phyloP scores from a whole-genome alignment of 2,113 vertebrate genomes.

The Pleuronectes platessa region DNA sequence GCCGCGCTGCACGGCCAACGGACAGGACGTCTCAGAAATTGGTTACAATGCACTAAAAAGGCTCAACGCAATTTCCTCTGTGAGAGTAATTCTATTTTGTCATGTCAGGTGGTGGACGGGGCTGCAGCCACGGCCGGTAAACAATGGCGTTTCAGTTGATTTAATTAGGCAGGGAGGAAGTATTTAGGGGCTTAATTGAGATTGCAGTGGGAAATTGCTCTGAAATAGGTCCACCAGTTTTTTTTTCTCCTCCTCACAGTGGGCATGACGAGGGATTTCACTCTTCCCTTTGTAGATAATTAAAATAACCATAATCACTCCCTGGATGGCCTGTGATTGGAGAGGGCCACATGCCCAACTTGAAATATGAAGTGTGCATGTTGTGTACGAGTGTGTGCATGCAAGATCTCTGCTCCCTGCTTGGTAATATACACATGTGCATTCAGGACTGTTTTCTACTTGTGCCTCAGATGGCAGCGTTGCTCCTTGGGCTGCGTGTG shows the following conservation, averaged over 20 bases:
- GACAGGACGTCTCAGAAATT: slow-evolving; percentile 83
- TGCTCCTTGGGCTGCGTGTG: slow-evolving; percentile 22
- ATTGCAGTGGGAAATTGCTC: slow-evolving; percentile 93
- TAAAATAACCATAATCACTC: slow-evolving; percentile 84
- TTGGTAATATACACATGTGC: slow-evolving; percentile 27
- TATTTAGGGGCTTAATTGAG: slow-evolving; percentile 96
- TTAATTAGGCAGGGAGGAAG: slow-evolving; percentile 96
- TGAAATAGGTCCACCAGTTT: slow-evolving; percentile 82
- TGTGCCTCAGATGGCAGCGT: slow-evolving; percentile 56
- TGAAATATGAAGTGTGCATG: slow-evolving; percentile 57
- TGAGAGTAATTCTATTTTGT: slow-evolving; percentile 86
- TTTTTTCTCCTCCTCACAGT: slow-evolving; percentile 63
- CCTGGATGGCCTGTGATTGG: slow-evolving; percentile 81
- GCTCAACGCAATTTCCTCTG: slow-evolving; percentile 91
- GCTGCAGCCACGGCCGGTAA: slow-evolving; percentile 82
- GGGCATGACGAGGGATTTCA: slow-evolving; percentile 81
- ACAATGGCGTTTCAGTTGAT: slow-evolving; percentile 94
- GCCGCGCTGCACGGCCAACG: slow-evolving; percentile 65
- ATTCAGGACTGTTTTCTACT: slow-evolving; percentile 2
- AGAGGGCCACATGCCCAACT: slow-evolving; percentile 53
- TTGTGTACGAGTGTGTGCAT: slow-evolving; percentile 32
- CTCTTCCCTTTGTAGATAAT: slow-evolving; percentile 80
- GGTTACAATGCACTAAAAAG: slow-evolving; percentile 86
- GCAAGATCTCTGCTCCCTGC: slow-evolving; percentile 9
- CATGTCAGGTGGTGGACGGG: slow-evolving; percentile 79